A percentile compares a stretch with the other conserved stretches of the same genome.
Evolutionary conservation across 2,888 invertebrate genomes (phyloP).

Genomic region (Megastigmus dorsalis): DNA sequence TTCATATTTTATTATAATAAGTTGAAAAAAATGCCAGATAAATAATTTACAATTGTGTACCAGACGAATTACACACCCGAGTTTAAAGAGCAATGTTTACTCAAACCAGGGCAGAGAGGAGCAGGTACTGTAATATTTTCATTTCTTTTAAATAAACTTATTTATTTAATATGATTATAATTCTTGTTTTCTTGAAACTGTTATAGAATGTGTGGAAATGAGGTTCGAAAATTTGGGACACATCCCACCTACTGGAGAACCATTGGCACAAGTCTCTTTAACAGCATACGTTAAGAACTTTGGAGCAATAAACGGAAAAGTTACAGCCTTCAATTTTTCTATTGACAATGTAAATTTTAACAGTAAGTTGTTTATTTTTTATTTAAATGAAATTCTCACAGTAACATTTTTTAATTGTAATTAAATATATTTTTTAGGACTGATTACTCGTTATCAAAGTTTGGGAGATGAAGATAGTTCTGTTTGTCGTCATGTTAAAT

Average conservation of each 20-base stretch:
- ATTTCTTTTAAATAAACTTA: background rate
- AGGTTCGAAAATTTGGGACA: slow-evolving; percentile 61
- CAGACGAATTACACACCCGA: slow-evolving; percentile 51
- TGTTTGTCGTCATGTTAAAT: slow-evolving; percentile 61
- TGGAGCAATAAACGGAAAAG: slow-evolving; percentile 50
- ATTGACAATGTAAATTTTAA: slow-evolving; percentile 62
- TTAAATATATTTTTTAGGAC: slow-evolving; percentile 56
- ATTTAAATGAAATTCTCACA: slow-evolving; percentile 1
- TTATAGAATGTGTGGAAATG: slow-evolving; percentile 62
- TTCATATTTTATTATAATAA: background rate
- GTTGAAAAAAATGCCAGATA: background rate
- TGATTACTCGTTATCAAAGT: slow-evolving; percentile 66
- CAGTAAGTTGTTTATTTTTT: slow-evolving; percentile 59
- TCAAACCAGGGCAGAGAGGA: slow-evolving; percentile 59
- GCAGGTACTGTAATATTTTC: slow-evolving; percentile 59
- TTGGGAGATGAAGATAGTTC: slow-evolving; percentile 58
- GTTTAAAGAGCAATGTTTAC: slow-evolving; percentile 58
- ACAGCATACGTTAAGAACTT: slow-evolving; percentile 62
- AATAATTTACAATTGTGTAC: slow-evolving; percentile 11
- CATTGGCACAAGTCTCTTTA: slow-evolving; percentile 61
- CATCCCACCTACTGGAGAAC: slow-evolving; percentile 53
- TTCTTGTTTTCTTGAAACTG: background rate
- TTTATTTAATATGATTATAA: slow-evolving; percentile 5
- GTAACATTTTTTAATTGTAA: background rate
- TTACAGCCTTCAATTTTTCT: slow-evolving; percentile 69